A percentile compares a stretch with the other conserved stretches of the same genome.
phyloP scores from a whole-genome alignment of 2,113 vertebrate species.

The Martes martes region DNA sequence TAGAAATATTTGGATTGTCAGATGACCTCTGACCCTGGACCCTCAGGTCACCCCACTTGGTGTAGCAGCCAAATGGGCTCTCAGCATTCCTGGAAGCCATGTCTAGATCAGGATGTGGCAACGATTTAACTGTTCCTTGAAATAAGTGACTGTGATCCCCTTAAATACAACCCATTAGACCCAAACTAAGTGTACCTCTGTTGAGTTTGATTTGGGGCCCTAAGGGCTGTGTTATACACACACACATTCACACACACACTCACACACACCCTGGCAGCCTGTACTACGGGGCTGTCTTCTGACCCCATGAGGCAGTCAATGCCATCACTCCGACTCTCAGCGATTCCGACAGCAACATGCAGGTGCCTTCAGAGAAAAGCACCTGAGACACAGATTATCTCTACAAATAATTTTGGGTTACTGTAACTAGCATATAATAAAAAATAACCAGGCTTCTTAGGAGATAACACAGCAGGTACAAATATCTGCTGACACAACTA shows the following conservation, averaged over 20 bases:
- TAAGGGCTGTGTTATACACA: background rate
- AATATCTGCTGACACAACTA: background rate
- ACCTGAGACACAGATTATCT: background rate
- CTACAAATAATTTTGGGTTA: background rate
- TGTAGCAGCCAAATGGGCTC: background rate
- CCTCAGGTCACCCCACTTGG: background rate
- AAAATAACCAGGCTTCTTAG: background rate
- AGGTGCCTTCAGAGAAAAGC: background rate
- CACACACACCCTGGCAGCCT: background rate
- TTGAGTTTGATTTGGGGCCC: background rate
- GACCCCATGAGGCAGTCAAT: background rate
- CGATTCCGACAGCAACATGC: background rate
- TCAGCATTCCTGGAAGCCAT: background rate
- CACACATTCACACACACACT: background rate
- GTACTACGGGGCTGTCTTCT: background rate
- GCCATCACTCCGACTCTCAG: background rate
- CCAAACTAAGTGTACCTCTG: background rate
- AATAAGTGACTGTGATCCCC: background rate
- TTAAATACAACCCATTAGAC: background rate
- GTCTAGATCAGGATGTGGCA: background rate
- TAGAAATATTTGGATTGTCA: background rate
- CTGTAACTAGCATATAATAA: background rate
- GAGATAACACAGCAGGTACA: background rate
- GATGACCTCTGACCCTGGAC: background rate
- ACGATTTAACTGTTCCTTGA: background rate